A percentile compares a stretch with the other conserved stretches of the same genome.
These are phyloP conservation scores for Solea senegalensis DNA, from an alignment of 2,113 vertebrate species.

Conservation along the genomic window DNA sequence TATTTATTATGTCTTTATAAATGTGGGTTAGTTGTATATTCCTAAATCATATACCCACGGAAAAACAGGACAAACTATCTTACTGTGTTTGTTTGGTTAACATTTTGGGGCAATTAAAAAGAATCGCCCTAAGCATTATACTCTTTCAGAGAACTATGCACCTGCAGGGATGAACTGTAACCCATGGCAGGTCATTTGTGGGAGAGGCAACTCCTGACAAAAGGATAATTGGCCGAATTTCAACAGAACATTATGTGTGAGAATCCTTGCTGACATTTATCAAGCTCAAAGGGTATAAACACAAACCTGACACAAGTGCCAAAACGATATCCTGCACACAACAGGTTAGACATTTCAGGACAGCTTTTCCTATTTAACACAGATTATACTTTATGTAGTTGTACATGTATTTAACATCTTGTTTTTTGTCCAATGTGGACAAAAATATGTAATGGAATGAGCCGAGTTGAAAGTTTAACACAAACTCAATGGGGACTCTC, in stretches of 20 bases:
- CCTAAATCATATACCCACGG: too few relatives aligned
- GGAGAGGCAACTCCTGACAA: background rate
- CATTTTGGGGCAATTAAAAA: background rate
- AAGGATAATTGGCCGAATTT: background rate
- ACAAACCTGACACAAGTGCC: background rate
- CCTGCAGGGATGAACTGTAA: background rate
- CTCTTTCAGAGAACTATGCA: background rate
- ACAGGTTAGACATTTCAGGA: too few relatives aligned
- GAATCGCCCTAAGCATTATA: background rate
- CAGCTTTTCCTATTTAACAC: too few relatives aligned
- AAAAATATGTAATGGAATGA: too few relatives aligned
- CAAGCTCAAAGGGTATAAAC: background rate
- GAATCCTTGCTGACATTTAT: background rate
- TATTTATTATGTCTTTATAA: too few relatives aligned
- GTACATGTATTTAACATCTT: too few relatives aligned
- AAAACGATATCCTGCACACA: background rate
- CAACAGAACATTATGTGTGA: background rate
- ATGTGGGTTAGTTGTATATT: too few relatives aligned
- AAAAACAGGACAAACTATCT: too few relatives aligned
- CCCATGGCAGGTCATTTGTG: background rate
- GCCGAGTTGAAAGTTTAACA: background rate
- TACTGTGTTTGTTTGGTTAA: too few relatives aligned
- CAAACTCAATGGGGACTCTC: background rate
- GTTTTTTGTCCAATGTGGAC: too few relatives aligned
- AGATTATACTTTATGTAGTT: too few relatives aligned